Evolutionary conservation across 2,113 vertebrate species (phyloP).

Genomic region (Nanorana parkeri): DNA sequence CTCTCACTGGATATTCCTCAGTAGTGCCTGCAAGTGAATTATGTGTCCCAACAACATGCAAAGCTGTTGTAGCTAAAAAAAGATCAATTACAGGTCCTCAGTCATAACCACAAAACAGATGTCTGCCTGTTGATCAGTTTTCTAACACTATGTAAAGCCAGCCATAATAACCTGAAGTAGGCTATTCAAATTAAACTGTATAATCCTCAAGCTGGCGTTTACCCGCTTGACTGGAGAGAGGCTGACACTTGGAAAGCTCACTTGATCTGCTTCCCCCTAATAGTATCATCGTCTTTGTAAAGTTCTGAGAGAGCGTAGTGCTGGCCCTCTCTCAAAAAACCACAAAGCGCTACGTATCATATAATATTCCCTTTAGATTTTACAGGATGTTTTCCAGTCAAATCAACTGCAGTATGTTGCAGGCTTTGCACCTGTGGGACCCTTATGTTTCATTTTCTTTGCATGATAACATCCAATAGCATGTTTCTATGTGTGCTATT

Average conservation of each 20-base stretch:
- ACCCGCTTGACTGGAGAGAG: not conserved
- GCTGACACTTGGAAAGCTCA: constrained; percentile 18
- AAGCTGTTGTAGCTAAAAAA: constrained; percentile 17
- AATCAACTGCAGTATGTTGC: not conserved
- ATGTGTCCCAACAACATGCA: constrained; percentile 3
- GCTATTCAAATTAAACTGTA: constrained; percentile 28
- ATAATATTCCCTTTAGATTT: constrained; percentile 1
- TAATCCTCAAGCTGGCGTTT: constrained; percentile 33
- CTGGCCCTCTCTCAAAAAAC: constrained; percentile 5
- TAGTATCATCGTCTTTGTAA: not conserved
- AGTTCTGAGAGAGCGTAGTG: constrained; percentile 1
- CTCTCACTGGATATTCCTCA: not conserved
- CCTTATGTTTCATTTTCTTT: not conserved
- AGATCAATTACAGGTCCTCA: constrained; percentile 7
- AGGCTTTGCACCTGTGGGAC: not conserved
- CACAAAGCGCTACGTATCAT: not conserved
- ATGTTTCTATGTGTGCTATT: too few relatives aligned
- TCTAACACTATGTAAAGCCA: constrained; percentile 36
- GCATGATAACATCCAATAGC: not conserved
- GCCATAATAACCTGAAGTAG: constrained; percentile 47
- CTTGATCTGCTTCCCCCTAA: constrained; percentile 11
- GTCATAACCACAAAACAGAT: constrained; percentile 48
- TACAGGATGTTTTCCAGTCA: not conserved
- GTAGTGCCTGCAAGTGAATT: constrained; percentile 10
- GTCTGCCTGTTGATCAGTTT: constrained; percentile 41